Evolutionary conservation across 2,888 invertebrate genomes (phyloP), one percentile per base, ranked within the genome.

Genomic region (Parnassius glacialis): DNA sequence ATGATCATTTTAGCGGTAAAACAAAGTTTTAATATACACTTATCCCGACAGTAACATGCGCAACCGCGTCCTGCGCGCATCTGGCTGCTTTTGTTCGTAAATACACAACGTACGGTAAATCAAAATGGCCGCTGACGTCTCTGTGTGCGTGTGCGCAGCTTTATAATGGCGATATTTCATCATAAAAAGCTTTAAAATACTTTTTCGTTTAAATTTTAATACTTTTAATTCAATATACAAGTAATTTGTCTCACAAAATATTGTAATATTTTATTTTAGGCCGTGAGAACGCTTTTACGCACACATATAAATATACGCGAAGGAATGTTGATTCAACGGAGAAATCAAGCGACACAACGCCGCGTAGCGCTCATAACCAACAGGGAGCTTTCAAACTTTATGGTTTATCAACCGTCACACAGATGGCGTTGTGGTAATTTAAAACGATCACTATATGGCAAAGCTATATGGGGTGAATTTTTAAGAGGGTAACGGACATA

Each of bases 301-400:
- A 90, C 90, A 89, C 89, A 88, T 78, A 42, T 53, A 83, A 75
- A 79, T 68, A 70, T 89, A 90, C 90, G 90, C 90, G 87, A 69
- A 89, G 91, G 92, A 92, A 92, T 92, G 91, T 90, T 84, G 90
- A 85, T 85, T 90, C 87, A 90, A 90, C 90, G 87, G 89, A 87
- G 89, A 90, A 90, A 90, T 90, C 87, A 84, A 87, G 87, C 88
- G 82, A 85, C 85, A 84, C 84, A 82, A 79, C 82, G 78, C 78
- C 75, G 77, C 74, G 78, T 76, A 75, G 80, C 80, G 81, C 76
- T 78, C 76, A 72, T 78, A 79, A 73, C 87, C 84, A 85, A 84
- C 84, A 70, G 76, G 67, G 80, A 89, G 89, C 89, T 90, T 90
- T 87, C 73, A 71, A 76, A 79, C 83, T 81, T 83, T 70, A 70